Base-by-base conservation (phyloP, 1,140 invertebrate genomes). In the Aphelinus certus region DNA sequence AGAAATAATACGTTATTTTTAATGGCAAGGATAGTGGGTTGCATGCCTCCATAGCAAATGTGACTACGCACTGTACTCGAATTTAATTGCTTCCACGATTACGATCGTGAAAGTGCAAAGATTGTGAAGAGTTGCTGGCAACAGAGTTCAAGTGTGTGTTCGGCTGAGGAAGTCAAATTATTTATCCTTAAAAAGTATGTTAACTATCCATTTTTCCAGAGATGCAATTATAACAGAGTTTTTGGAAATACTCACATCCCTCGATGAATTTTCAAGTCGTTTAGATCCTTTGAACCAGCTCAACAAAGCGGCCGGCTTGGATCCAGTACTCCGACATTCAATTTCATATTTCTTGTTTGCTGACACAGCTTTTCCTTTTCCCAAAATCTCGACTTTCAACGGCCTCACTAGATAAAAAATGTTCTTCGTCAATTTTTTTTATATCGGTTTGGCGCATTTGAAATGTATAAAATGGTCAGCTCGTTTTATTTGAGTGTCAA, bases 241-340 rank as follows among this genome's bases (percentile, higher is more conserved):
- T n/a, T 26, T 26, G 26, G 26, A 26, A 26, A 26, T 73, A 88
- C 89, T 90, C 83, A 90, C 89, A 76, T 87, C 88, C 79, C 85
- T 87, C 49, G 86, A 86, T 46, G 84, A 83, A 68, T 84, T 85
- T 79, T 89, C 87, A 3, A 92, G 83, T 75, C 89, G 88, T 69
- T 89, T 87, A 58, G 88, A 89, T 48, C 85, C 83, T 75, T 83
- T 92, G 90, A 90, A 93, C 92, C 92, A 94, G 5, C 91, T 91
- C 74, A 94, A 89, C 46, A 88, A 83, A 1, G 93, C 91, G 45
- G 90, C 88, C 1, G 93, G 93, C 62, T 89, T 87, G 1, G 92
- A 93, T 2, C 93, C 93, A 6, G 82, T 85, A 58, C 91, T 90
- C 63, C 89, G 86, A 80, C 93, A 94, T 62, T 89, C 89, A 9